Conservation (phyloP, 2,113 vertebrate genomes). For the Rhynchomys soricoides region DNA sequence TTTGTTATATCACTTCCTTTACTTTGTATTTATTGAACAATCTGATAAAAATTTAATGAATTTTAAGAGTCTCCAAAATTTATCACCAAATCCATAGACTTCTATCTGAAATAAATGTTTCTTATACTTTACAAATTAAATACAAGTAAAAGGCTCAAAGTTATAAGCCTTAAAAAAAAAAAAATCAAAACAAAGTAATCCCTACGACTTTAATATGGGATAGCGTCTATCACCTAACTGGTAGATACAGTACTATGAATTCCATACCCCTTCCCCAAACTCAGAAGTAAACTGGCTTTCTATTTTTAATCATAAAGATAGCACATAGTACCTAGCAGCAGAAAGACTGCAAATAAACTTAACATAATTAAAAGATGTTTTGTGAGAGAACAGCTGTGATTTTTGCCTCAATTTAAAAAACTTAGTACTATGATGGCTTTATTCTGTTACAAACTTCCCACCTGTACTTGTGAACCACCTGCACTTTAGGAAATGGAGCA, state of each 20-base stretch:
- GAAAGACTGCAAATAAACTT: background rate
- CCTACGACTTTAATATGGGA: background rate
- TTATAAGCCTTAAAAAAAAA: background rate
- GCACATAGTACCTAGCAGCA: background rate
- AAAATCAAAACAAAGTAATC: background rate
- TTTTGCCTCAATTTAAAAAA: constrained; percentile 14
- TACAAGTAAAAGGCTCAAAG: background rate
- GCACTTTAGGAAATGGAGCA: constrained; percentile 14
- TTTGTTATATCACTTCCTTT: background rate
- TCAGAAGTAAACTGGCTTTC: constrained; percentile 2
- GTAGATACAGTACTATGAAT: background rate
- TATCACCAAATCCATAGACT: background rate
- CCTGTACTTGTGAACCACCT: background rate
- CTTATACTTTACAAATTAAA: constrained; percentile 12
- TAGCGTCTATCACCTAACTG: constrained; percentile 1
- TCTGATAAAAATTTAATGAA: background rate
- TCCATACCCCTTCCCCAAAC: background rate
- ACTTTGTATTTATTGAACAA: background rate
- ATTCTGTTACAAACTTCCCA: background rate
- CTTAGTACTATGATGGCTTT: background rate
- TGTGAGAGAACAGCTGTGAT: constrained; percentile 42
- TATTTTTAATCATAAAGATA: constrained; percentile 17
- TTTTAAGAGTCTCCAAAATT: background rate
- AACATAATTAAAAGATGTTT: constrained; percentile 32
- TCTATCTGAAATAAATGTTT: constrained; percentile 37